Evolutionary conservation across 2,888 invertebrate genomes (phyloP).

Genomic region (Agrochola litura): DNA sequence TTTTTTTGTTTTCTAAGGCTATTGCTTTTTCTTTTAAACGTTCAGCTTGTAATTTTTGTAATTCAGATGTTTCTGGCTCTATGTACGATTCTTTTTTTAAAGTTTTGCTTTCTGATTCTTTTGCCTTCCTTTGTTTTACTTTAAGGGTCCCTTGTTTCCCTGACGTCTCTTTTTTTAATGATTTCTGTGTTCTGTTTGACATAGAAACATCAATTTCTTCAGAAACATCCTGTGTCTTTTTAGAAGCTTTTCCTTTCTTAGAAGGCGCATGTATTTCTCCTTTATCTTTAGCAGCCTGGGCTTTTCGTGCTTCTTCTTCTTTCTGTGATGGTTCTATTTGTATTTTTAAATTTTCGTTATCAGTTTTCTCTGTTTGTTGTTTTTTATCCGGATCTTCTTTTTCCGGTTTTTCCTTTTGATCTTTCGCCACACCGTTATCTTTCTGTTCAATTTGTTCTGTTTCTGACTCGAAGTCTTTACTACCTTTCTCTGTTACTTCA

Average conservation of each 20-base stretch:
- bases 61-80: too few species aligned
- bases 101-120: not conserved
- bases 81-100: not conserved
- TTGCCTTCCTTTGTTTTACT: not conserved
- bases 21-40: slow-evolving; percentile 10
- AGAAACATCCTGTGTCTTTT: not conserved
- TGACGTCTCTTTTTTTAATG: not conserved
- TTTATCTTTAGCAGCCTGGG: not conserved
- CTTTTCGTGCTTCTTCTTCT: not conserved
- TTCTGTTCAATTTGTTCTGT: not conserved
- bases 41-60: slow-evolving; percentile 13
- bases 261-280: too few species aligned
- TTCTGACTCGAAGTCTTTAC: not conserved
- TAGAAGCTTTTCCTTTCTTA: not conserved
- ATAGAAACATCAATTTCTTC: not conserved
- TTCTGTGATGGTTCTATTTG: too few species aligned
- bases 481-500: too few species aligned
- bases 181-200: not conserved
- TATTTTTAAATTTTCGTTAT: not conserved
- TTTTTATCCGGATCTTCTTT: not conserved
- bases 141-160: too few species aligned
- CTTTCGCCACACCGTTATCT: not conserved
- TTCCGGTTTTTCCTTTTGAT: not conserved
- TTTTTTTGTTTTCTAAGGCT: not conserved
- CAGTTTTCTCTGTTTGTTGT: not conserved